Conservation (phyloP, 2,888 invertebrate species). For the Drosophila nigricruria region DNA sequence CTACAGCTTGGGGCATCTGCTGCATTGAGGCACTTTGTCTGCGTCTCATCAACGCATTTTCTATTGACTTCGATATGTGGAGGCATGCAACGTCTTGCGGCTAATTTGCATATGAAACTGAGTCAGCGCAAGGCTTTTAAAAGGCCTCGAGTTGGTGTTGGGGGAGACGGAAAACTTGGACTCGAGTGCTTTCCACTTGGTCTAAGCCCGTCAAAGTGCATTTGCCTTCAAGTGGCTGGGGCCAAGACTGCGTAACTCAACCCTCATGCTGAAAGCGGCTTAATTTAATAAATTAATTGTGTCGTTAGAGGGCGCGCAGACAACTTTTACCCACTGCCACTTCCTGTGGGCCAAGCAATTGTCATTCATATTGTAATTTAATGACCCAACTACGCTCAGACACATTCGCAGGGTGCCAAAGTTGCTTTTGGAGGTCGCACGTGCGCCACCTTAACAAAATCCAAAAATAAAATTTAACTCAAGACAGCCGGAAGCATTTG, state of each 20-base stretch:
- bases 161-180: background rate
- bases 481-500: conserved; percentile 66
- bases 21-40: conserved; percentile 17
- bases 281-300: conserved; percentile 71
- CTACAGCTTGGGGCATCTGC: conserved; percentile 41
- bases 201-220: conserved; percentile 66
- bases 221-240: conserved; percentile 40
- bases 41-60: conserved; percentile 32
- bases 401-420: conserved; percentile 38
- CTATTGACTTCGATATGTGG: conserved; percentile 32
- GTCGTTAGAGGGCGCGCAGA: conserved; percentile 51
- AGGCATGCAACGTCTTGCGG: conserved; percentile 54
- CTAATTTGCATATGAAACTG: conserved; percentile 77
- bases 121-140: conserved; percentile 45
- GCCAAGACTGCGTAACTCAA: conserved; percentile 2
- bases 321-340: conserved; percentile 57
- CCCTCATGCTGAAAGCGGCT: conserved; percentile 30
- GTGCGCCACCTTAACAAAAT: conserved; percentile 42
- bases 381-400: conserved; percentile 49
- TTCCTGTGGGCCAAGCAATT: conserved; percentile 65
- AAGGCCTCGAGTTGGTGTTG: background rate
- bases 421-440: conserved; percentile 60
- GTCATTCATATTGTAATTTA: conserved; percentile 69
- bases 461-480: conserved; percentile 20
- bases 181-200: conserved; percentile 60